phyloP scores from a whole-genome alignment of 2,113 vertebrate genomes.

The Gopherus evgoodei region DNA sequence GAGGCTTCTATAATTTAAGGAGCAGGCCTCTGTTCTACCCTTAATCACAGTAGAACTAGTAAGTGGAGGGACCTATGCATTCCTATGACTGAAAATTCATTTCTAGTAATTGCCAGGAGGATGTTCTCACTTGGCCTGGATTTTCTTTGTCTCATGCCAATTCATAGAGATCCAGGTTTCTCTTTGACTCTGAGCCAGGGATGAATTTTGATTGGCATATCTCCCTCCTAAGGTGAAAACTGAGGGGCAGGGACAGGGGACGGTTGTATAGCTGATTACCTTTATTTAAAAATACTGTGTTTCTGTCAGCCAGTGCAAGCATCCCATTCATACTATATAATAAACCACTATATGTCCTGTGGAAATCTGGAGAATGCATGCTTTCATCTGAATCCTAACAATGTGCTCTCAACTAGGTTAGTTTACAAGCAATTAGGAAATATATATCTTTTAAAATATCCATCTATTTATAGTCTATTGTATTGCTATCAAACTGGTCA shows the following conservation, averaged over 20 bases:
- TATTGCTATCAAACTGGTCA: background rate
- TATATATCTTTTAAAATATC: slow-evolving; percentile 63
- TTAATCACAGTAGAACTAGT: background rate
- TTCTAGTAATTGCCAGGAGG: slow-evolving; percentile 10
- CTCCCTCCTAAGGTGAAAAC: background rate
- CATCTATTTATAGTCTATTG: slow-evolving; percentile 31
- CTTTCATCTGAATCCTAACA: slow-evolving; percentile 37
- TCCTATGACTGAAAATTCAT: slow-evolving; percentile 6
- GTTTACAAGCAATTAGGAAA: slow-evolving; percentile 59
- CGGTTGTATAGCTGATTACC: background rate
- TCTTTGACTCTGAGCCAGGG: background rate
- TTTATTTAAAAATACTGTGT: background rate
- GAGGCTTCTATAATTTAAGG: background rate
- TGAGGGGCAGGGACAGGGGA: background rate
- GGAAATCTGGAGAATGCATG: slow-evolving; percentile 48
- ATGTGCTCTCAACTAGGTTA: slow-evolving; percentile 54
- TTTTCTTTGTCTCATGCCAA: background rate
- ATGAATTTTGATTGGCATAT: background rate
- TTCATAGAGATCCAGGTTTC: background rate
- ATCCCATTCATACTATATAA: background rate
- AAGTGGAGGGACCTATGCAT: background rate
- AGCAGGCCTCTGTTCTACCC: background rate
- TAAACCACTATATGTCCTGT: slow-evolving; percentile 24
- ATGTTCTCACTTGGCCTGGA: background rate
- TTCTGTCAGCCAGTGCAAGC: slow-evolving; percentile 39